Base-by-base conservation (phyloP, 2,113 vertebrate species). In the Chionodraco myersi region DNA sequence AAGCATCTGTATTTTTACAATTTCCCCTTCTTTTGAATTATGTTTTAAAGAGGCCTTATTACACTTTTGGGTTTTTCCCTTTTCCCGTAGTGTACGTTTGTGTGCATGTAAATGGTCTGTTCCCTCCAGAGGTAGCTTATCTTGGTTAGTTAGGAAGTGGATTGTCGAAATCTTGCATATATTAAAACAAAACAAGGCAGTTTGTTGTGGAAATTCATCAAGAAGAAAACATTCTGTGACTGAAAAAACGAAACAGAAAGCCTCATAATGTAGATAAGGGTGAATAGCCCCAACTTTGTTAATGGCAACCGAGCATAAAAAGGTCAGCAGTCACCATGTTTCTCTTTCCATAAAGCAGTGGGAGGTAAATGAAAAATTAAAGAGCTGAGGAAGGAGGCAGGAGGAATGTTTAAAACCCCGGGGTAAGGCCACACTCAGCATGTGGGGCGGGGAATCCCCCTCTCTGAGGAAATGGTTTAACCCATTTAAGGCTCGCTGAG, bases 401-500 rank as follows among this genome's bases (percentile, higher is more conserved):
- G 12, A 54, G 52, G 65, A 73, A 23, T 53, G 34, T 44, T 64
- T 13, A 18, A 52, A 76, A 59, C 61, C 72, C 70, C 9, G 0
- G 79, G 77, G 76, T 76, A 3, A 72, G 74, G 83, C 79, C 81
- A 68, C 86, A 80, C 54, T 83, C 82, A 51, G 63, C 79, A 62
- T 73, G 76, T 77, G 85, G 62, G 82, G 36, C 79, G 45, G 86
- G 89, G 86, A 92, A 88, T 74, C 88, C 89, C 90, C 88, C 86
- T 61, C 53, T 60, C 71, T 7, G 74, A 86, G 89, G 82, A 92
- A 92, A 88, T 87, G 72, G 74, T 89, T 92, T 82, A 75, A 89
- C 87, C 88, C 87, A 26, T 88, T 87, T 80, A 67, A 76, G 77
- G 73, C 66, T 58, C 53, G 21, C 65, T 69, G 73, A 76, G 34